A percentile compares a stretch with the other conserved stretches of the same genome.
Evolutionary conservation across 1,140 invertebrate genomes (phyloP).

Genomic region (Drosophila murphyi): DNA sequence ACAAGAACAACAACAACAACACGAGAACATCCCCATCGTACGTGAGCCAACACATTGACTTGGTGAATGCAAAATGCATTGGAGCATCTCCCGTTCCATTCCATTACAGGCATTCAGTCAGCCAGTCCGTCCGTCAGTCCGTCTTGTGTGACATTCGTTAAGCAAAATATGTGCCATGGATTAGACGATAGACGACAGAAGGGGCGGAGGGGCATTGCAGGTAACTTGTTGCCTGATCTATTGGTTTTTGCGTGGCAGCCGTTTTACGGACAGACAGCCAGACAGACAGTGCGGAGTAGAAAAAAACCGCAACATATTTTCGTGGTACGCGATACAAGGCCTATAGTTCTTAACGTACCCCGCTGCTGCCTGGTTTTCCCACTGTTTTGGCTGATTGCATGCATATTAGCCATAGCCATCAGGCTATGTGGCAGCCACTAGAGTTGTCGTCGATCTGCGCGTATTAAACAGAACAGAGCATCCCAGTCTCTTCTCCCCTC

Average conservation of each 20-base stretch:
- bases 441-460: constrained; percentile 63
- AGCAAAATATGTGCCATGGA: constrained; percentile 76
- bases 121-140: constrained; percentile 14
- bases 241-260: constrained; percentile 75
- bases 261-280: constrained; percentile 47
- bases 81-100: constrained; percentile 37
- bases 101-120: constrained; percentile 30
- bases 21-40: constrained; percentile 29
- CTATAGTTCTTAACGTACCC: neutral
- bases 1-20: constrained; percentile 34
- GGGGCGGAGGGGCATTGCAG: constrained; percentile 26
- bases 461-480: constrained; percentile 57
- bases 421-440: constrained; percentile 38
- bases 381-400: constrained; percentile 60
- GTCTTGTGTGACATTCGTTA: constrained; percentile 75
- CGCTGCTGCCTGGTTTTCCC: neutral
- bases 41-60: constrained; percentile 54
- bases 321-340: constrained; percentile 47
- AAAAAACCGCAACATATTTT: constrained; percentile 67
- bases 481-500: neutral
- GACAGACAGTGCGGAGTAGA: neutral
- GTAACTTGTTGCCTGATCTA: constrained; percentile 68
- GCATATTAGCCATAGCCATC: constrained; percentile 76
- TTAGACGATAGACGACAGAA: constrained; percentile 12
- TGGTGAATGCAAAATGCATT: constrained; percentile 45